Evolutionary conservation across 2,113 vertebrate species (phyloP).

Genomic region (Tachysurus fulvidraco): DNA sequence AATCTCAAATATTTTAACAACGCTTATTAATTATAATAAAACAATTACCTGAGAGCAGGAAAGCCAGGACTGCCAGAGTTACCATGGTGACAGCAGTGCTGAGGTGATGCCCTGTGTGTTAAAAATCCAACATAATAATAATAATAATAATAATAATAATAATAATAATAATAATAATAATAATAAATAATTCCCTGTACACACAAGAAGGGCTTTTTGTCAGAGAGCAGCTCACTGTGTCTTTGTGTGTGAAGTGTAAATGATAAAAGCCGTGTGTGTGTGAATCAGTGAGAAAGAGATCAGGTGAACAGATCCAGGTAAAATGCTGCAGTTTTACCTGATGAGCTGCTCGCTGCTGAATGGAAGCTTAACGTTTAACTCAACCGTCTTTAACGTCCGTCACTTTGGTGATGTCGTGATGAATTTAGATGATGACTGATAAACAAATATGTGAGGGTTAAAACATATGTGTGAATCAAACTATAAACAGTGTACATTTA

Average conservation of each 20-base stretch:
- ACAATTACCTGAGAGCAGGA: too few relatives aligned
- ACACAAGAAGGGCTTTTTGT: too few relatives aligned
- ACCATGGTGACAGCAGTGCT: neutral
- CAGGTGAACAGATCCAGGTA: neutral
- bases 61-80: neutral
- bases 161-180: too few relatives aligned
- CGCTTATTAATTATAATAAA: too few relatives aligned
- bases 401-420: neutral
- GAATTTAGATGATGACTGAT: neutral
- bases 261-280: neutral
- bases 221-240: too few relatives aligned
- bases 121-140: neutral
- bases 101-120: neutral
- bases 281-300: neutral
- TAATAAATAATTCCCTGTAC: too few relatives aligned
- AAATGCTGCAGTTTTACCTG: slow-evolving; percentile 5
- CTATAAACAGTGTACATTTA: too few relatives aligned
- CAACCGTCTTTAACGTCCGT: neutral
- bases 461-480: too few relatives aligned
- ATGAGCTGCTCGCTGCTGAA: neutral
- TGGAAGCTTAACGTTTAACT: neutral
- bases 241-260: neutral
- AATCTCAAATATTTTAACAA: too few relatives aligned
- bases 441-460: neutral
- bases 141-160: neutral